phyloP scores from a whole-genome alignment of 2,888 invertebrate genomes.

The Metellina segmentata region DNA sequence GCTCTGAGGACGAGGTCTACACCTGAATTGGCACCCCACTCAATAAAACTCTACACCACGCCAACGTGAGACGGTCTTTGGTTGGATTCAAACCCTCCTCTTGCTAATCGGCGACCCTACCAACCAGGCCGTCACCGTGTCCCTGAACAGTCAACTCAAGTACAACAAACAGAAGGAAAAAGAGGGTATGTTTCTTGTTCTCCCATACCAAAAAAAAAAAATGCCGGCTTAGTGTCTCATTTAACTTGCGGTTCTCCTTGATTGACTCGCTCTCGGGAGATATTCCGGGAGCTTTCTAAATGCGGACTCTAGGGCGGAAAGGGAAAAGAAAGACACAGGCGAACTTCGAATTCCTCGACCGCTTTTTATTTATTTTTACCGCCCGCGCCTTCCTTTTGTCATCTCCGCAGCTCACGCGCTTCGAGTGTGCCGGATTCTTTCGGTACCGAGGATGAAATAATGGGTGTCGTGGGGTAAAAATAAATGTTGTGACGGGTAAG shows the following conservation, averaged over 20 bases:
- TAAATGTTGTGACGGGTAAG: too few relatives aligned
- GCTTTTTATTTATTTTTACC: background rate
- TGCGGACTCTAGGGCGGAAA: constrained; percentile 13
- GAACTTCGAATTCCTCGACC: constrained; percentile 15
- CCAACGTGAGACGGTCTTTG: too few relatives aligned
- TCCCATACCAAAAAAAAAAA: background rate
- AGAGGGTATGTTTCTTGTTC: background rate
- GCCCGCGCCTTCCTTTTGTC: background rate
- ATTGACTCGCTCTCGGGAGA: constrained; percentile 45
- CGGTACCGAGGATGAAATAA: too few relatives aligned
- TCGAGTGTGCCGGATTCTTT: background rate
- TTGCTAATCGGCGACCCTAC: too few relatives aligned
- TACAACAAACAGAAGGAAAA: constrained; percentile 20
- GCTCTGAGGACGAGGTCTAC: too few relatives aligned
- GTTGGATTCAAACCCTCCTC: too few relatives aligned
- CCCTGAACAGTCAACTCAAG: too few relatives aligned
- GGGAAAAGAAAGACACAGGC: constrained; percentile 23
- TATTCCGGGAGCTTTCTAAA: constrained; percentile 53
- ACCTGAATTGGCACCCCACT: too few relatives aligned
- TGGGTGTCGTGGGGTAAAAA: too few relatives aligned
- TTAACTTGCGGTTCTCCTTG: constrained; percentile 47
- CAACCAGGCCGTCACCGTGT: too few relatives aligned
- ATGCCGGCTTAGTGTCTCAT: constrained; percentile 1
- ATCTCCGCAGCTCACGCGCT: background rate
- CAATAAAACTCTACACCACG: too few relatives aligned